A percentile compares a stretch with the other conserved stretches of the same genome.
Evolutionary conservation across 1,140 invertebrate genomes (phyloP).

Genomic region (Penaeus indicus): DNA sequence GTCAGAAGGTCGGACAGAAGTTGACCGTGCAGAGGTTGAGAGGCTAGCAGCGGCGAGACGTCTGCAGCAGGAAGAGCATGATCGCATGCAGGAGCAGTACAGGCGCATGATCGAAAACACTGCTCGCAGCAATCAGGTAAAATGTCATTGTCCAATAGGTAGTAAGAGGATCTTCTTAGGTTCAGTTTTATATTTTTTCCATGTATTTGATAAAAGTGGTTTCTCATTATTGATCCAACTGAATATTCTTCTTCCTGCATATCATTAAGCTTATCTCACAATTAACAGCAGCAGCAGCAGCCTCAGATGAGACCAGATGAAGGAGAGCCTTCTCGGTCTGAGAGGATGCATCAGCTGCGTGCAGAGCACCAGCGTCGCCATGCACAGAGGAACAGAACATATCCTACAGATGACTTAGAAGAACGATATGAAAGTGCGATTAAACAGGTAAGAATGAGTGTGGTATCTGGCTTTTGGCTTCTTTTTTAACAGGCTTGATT

Average conservation of each 20-base stretch:
- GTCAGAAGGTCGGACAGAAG: constrained; percentile 30
- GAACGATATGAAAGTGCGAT: constrained; percentile 73
- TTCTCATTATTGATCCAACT: not conserved
- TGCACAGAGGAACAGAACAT: constrained; percentile 71
- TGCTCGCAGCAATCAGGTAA: constrained; percentile 40
- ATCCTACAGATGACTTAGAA: constrained; percentile 72
- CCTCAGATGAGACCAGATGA: constrained; percentile 35
- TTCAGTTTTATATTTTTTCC: too few relatives aligned
- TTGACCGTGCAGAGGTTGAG: constrained; percentile 51
- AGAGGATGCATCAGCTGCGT: constrained; percentile 74
- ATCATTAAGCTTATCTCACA: not conserved
- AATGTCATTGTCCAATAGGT: not conserved
- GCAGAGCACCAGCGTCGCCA: constrained; percentile 74
- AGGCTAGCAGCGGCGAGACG: constrained; percentile 68
- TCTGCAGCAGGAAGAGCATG: constrained; percentile 67
- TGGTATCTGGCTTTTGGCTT: constrained; percentile 10
- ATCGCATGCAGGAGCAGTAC: constrained; percentile 69
- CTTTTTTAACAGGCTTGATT: constrained; percentile 40
- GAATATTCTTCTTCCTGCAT: not conserved
- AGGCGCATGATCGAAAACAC: constrained; percentile 54
- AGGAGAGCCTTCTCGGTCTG: constrained; percentile 69
- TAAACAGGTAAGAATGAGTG: constrained; percentile 69
- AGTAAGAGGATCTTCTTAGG: not conserved
- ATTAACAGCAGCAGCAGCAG: constrained; percentile 67
- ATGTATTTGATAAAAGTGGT: not conserved